These are phyloP conservation scores for Xestia rhomboidea DNA, from an alignment of 2,888 invertebrate genomes.

Conservation along the genomic window DNA sequence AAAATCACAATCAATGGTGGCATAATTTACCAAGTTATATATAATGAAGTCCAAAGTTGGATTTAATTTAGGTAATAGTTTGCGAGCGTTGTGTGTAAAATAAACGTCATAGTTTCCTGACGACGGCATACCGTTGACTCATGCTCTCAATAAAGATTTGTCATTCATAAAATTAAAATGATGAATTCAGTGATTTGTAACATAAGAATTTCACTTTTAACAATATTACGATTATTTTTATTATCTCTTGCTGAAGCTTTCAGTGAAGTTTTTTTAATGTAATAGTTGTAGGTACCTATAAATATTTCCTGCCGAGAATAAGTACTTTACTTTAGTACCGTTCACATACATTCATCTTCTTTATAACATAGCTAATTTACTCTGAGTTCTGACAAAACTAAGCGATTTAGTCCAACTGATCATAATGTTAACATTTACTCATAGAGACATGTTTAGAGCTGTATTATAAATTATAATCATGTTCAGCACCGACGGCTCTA, in stretches of 20 bases:
- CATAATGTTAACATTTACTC: slow-evolving; percentile 25
- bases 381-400: slow-evolving; percentile 15
- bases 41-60: slow-evolving; percentile 68
- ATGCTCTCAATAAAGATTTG: slow-evolving; percentile 81
- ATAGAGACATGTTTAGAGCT: slow-evolving; percentile 35
- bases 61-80: slow-evolving; percentile 64
- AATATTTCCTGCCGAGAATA: slow-evolving; percentile 20
- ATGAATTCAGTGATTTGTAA: slow-evolving; percentile 72
- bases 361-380: slow-evolving; percentile 13
- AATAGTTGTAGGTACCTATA: slow-evolving; percentile 2
- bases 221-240: slow-evolving; percentile 33
- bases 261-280: background rate
- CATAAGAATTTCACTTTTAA: slow-evolving; percentile 57
- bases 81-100: slow-evolving; percentile 40
- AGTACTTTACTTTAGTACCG: slow-evolving; percentile 8
- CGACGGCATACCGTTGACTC: slow-evolving; percentile 80
- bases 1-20: slow-evolving; percentile 66
- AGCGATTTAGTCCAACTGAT: slow-evolving; percentile 21
- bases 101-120: slow-evolving; percentile 76
- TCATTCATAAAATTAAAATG: slow-evolving; percentile 83
- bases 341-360: slow-evolving; percentile 17
- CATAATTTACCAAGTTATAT: slow-evolving; percentile 72
- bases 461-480: slow-evolving; percentile 43
- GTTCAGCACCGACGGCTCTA: slow-evolving; percentile 36
- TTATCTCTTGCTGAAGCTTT: slow-evolving; percentile 10